Evolutionary conservation across 53 echinoderm and acorn worm genomes (phyloP), one percentile per base, ranked within the genome.

Genomic region (Astropecten irregularis): DNA sequence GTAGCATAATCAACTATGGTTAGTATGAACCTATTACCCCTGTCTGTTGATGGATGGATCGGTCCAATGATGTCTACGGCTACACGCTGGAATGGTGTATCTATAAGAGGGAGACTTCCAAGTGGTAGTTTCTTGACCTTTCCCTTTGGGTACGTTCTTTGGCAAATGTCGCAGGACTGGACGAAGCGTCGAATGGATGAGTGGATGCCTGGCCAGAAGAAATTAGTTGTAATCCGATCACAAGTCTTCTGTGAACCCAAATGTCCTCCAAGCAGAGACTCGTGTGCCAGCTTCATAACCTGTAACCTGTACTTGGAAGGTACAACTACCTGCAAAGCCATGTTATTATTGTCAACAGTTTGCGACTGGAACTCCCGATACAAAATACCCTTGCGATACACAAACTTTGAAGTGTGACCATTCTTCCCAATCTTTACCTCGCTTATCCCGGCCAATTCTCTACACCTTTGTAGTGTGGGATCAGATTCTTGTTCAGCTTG

Each of bases 91-190:
- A 86, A 86, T 5, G 82, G 82, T 21, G 51, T 62, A 15, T 81
- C 86, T 32, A 71, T 86, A 10, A 86, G 40, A 1, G 89, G 84
- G 37, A 70, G 36, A 27, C 53, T 32, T n/a, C 86, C 90, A 34
- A 86, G 37, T 23, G 82, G 86, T 31, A 90, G 69, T 53, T 50
- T 86, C 0, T 46, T 63, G 4, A 69, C 64, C 11, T 56, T 69
- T 3, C 82, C 82, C 81, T 86, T 90, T 21, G 79, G 82, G 0
- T 61, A 37, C 10, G 79, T 90, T 28, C 82, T 50, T 62, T 90
- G 90, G 57, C 90, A 90, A 16, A 89, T 76, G 56, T 90, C 86
- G 54, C 90, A 90, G 2, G 72, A 90, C 35, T 77, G 58, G 19
- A 70, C 65, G 22, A 63, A 85, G 29, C 86, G 82, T 20, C 46